Conservation (phyloP, 2,797 vertebrate species). For the Rousettus madagascariensis region DNA sequence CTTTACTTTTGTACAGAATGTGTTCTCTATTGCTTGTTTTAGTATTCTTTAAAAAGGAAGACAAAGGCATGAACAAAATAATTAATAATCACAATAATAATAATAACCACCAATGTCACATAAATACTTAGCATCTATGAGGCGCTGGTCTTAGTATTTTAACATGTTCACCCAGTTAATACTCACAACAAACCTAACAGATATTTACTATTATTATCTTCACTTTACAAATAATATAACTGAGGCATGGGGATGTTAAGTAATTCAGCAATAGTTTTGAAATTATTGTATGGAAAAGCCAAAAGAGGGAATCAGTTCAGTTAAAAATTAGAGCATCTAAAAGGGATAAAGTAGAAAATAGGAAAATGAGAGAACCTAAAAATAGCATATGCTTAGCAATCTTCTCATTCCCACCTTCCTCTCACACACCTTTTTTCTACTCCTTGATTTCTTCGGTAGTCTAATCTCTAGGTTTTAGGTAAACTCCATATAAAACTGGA, state of each 20-base stretch:
- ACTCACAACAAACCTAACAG: not conserved
- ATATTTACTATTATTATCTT: not conserved
- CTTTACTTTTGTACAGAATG: not conserved
- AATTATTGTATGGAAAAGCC: not conserved
- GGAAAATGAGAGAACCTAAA: not conserved
- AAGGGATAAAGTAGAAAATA: not conserved
- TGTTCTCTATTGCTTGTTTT: not conserved
- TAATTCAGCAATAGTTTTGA: not conserved
- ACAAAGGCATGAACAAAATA: not conserved
- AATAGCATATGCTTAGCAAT: not conserved
- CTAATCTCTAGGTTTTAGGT: not conserved
- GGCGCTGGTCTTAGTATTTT: not conserved
- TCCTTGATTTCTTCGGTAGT: not conserved
- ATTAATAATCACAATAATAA: not conserved
- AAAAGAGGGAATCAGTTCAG: not conserved
- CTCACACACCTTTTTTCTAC: not conserved
- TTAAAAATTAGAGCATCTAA: not conserved
- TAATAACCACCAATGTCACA: not conserved
- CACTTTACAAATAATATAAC: not conserved
- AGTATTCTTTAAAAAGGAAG: not conserved
- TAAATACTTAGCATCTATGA: not conserved
- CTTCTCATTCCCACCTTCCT: not conserved
- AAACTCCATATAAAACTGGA: not conserved
- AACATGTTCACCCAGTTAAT: not conserved
- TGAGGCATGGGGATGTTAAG: not conserved